phyloP scores from a whole-genome alignment of 2,888 invertebrate species.

The Dynastes grantii region DNA sequence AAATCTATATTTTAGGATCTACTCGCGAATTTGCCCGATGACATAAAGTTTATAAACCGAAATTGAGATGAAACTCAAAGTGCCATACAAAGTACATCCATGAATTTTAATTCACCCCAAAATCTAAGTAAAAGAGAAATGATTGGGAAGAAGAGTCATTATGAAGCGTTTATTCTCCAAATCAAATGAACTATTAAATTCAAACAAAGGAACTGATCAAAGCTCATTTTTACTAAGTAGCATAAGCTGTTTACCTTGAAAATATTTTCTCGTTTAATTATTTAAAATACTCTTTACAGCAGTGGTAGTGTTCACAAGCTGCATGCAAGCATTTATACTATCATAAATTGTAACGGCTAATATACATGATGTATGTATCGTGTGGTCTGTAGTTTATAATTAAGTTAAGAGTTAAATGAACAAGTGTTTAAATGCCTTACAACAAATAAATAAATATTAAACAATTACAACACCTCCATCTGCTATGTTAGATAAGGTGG shows the following conservation, averaged over 20 bases:
- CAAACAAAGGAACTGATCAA: constrained; percentile 1
- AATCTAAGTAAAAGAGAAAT: not conserved
- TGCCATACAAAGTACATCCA: not conserved
- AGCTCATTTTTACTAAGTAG: constrained; percentile 17
- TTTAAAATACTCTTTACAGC: constrained; percentile 12
- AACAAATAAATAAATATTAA: too few species aligned
- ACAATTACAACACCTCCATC: too few species aligned
- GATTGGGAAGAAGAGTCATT: not conserved
- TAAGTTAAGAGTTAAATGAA: too few species aligned
- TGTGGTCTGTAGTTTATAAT: too few species aligned
- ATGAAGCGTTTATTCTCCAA: constrained; percentile 42
- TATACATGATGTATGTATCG: too few species aligned
- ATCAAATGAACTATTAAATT: not conserved
- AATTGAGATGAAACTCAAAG: not conserved
- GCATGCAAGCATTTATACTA: too few species aligned
- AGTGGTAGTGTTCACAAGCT: constrained; percentile 38
- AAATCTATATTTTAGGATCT: not conserved
- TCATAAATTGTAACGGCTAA: too few species aligned
- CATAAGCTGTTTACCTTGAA: constrained; percentile 12
- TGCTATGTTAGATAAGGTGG: too few species aligned
- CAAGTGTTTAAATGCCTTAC: too few species aligned
- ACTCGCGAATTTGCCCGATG: not conserved
- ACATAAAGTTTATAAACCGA: not conserved
- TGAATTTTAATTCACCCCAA: not conserved
- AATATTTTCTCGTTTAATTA: not conserved